Evolutionary conservation across 2,113 vertebrate genomes (phyloP).

Genomic region (Talpa occidentalis): DNA sequence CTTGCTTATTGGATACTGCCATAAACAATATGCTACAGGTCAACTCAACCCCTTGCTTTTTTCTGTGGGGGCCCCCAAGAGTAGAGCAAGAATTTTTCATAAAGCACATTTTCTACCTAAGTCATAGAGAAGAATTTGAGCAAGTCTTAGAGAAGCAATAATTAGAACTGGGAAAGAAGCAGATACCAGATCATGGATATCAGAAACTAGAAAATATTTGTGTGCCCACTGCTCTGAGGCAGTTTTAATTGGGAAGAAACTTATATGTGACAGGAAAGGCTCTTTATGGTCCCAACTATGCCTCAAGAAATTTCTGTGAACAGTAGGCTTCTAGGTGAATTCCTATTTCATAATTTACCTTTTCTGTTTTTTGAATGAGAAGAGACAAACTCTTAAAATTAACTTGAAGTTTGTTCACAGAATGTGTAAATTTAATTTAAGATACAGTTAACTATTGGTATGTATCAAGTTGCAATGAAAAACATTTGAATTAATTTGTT

Average conservation of each 20-base stretch:
- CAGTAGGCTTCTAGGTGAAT: not conserved
- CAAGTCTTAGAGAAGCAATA: constrained; percentile 45
- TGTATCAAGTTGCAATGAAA: not conserved
- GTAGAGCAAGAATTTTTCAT: constrained; percentile 51
- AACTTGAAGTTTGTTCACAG: not conserved
- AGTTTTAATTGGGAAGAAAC: not conserved
- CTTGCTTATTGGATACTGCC: constrained; percentile 17
- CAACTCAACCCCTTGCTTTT: constrained; percentile 32
- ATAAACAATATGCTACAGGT: constrained; percentile 44
- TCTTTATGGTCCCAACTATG: not conserved
- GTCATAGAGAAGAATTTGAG: not conserved
- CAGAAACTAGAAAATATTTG: constrained; percentile 1
- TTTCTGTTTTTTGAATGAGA: not conserved
- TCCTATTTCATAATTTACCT: not conserved
- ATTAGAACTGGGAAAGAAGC: not conserved
- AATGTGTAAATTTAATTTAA: constrained; percentile 45
- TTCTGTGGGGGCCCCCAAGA: constrained; percentile 47
- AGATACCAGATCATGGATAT: not conserved
- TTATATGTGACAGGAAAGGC: not conserved
- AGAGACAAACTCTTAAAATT: not conserved
- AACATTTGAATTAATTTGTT: constrained; percentile 32
- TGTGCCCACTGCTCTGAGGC: not conserved
- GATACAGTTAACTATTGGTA: constrained; percentile 2
- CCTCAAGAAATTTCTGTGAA: not conserved
- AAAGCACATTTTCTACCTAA: constrained; percentile 52